phyloP scores from a whole-genome alignment of 2,113 vertebrate genomes.

The Myiagra hebetior region DNA sequence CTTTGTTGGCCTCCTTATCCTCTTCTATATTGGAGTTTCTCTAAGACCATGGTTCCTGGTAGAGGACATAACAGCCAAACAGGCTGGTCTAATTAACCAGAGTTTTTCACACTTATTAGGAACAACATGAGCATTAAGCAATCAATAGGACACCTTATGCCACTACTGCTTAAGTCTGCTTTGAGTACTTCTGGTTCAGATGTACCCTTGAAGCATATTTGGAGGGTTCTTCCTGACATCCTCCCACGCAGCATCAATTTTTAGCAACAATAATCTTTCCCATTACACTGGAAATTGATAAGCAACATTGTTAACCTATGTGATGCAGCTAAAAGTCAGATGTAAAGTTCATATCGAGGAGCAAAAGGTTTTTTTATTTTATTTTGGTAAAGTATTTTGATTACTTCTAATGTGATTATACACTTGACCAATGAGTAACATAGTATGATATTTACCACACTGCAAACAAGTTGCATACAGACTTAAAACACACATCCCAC shows the following conservation, averaged over 20 bases:
- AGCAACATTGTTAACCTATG: neutral
- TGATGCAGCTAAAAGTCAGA: neutral
- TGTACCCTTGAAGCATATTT: neutral
- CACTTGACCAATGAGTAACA: neutral
- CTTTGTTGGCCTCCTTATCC: neutral
- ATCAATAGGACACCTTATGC: conserved; percentile 40
- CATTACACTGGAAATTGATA: neutral
- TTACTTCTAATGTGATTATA: neutral
- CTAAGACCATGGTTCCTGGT: neutral
- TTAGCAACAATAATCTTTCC: neutral
- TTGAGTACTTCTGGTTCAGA: neutral
- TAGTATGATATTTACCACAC: neutral
- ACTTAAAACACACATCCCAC: neutral
- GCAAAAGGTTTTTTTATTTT: neutral
- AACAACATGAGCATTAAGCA: conserved; percentile 27
- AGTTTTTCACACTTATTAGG: conserved; percentile 31
- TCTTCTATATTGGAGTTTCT: neutral
- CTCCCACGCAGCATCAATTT: neutral
- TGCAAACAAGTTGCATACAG: neutral
- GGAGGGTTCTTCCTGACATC: neutral
- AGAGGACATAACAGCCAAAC: conserved; percentile 7
- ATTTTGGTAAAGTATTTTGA: neutral
- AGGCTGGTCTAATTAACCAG: conserved; percentile 8
- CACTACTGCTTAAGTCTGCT: neutral
- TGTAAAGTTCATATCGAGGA: neutral